Percentiles rank a stretch among this genome's conserved stretches.
Conservation (phyloP, 1,140 invertebrate species). For the Cydia strobilella region DNA sequence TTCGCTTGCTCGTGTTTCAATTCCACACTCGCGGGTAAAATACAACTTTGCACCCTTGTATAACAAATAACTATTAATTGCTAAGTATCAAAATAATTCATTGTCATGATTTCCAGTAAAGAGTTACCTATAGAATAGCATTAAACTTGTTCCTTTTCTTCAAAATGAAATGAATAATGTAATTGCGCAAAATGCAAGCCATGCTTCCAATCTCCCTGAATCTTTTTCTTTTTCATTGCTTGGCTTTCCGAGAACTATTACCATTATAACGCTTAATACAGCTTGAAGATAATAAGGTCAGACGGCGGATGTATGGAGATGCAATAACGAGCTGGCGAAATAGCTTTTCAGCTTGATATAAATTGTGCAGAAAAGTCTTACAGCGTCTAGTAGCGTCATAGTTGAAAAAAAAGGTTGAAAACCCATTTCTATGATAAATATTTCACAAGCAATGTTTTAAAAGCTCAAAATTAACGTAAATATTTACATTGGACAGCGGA, state of each 20-base stretch:
- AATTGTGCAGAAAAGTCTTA: slow-evolving; percentile 2
- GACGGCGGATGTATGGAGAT: slow-evolving; percentile 9
- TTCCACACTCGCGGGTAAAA: too few species aligned
- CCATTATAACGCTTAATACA: slow-evolving; percentile 17
- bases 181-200: background rate
- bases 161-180: background rate
- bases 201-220: background rate
- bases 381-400: background rate
- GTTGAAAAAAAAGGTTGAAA: background rate
- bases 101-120: background rate
- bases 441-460: background rate
- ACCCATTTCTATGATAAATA: background rate
- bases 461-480: too few species aligned
- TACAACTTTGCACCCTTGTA: too few species aligned
- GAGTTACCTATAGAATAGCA: background rate
- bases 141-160: background rate
- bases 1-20: too few species aligned
- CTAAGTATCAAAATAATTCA: background rate
- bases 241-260: slow-evolving; percentile 7
- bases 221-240: slow-evolving; percentile 19
- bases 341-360: slow-evolving; percentile 2
- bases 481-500: too few species aligned
- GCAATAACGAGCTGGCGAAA: slow-evolving; percentile 12
- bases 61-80: too few species aligned
- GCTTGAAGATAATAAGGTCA: slow-evolving; percentile 28